Base-by-base conservation (phyloP, 2,888 invertebrate species). In the Apamea epomidion region DNA sequence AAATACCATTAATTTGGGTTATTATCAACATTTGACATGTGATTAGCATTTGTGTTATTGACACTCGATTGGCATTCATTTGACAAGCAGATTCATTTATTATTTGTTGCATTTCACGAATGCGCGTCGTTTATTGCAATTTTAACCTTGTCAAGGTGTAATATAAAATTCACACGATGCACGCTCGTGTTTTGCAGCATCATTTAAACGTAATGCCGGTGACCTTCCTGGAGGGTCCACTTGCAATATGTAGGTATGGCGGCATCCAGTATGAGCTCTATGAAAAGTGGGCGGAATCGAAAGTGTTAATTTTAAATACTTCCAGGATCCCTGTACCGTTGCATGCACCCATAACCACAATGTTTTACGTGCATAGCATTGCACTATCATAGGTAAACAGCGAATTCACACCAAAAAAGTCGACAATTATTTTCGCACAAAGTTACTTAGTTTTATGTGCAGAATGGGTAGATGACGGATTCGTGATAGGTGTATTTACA, bases 1-100 rank as follows among this genome's bases (percentile, higher is more conserved):
- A 85, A 78, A 62, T 60, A 73, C 51, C 51, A 65, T 74, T 85
- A 72, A 68, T 76, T 85, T 69, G 29, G 54, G 68, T 62, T 65
- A 29, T 76, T 78, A 80, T 78, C 67, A 72, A 62, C 48, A 42
- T 76, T 74, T 25, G 62, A 78, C 76, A 82, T 65, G 77, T 77
- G 80, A 85, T 60, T 37, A 25, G 42, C 25, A 32, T 80, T 73
- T 73, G 48, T 69, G 42, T 60, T 69, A 83, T 82, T 82, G 68
- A 81, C 83, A 62, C 21, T 60, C 1, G 58, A 82, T 74, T 74
- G 37, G 8, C 29, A 10, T 42, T 82, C 1, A 51, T 80, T 82
- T 80, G 75, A 73, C n/a, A 65, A 60, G 54, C 25, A 42, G 18
- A 42, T 70, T 32, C 18, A 25, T 18, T 48, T 48, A 48, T 1